A percentile compares a stretch with the other conserved stretches of the same genome.
These are phyloP conservation scores for Drepanosiphum platanoidis DNA, from an alignment of 2,888 invertebrate genomes.

Conservation along the genomic window DNA sequence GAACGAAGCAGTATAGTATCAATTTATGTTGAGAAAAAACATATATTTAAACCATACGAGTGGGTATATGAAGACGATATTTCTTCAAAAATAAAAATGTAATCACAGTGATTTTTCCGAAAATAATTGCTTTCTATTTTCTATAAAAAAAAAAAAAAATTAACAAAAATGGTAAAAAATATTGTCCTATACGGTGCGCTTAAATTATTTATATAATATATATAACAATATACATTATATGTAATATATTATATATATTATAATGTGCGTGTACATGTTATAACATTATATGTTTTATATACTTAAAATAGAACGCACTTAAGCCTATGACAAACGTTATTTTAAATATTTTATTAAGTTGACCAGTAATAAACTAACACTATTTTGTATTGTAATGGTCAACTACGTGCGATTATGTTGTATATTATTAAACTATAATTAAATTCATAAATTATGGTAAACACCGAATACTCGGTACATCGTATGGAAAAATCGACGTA, in stretches of 20 bases:
- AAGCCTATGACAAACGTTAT: too few relatives aligned
- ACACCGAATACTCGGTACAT: not conserved
- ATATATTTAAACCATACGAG: too few relatives aligned
- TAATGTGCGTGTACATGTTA: not conserved
- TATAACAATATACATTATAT: too few relatives aligned
- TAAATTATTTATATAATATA: not conserved
- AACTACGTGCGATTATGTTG: too few relatives aligned
- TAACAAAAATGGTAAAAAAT: not conserved
- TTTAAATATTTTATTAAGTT: not conserved
- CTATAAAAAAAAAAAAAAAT: not conserved
- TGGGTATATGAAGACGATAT: too few relatives aligned
- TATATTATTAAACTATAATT: too few relatives aligned
- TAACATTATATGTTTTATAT: not conserved
- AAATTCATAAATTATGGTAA: not conserved
- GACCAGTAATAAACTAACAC: not conserved
- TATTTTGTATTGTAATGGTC: too few relatives aligned
- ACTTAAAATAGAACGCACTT: not conserved
- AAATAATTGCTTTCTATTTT: slow-evolving; percentile 4
- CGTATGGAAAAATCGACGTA: not conserved
- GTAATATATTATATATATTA: too few relatives aligned
- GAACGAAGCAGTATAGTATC: too few relatives aligned
- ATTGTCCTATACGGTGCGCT: not conserved
- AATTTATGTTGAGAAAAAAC: too few relatives aligned
- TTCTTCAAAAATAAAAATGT: not conserved
- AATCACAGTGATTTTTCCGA: not conserved